These are phyloP conservation scores for Ptychodera flava DNA, from an alignment of 35 echinoderm and acorn worm genomes.

Conservation along the genomic window DNA sequence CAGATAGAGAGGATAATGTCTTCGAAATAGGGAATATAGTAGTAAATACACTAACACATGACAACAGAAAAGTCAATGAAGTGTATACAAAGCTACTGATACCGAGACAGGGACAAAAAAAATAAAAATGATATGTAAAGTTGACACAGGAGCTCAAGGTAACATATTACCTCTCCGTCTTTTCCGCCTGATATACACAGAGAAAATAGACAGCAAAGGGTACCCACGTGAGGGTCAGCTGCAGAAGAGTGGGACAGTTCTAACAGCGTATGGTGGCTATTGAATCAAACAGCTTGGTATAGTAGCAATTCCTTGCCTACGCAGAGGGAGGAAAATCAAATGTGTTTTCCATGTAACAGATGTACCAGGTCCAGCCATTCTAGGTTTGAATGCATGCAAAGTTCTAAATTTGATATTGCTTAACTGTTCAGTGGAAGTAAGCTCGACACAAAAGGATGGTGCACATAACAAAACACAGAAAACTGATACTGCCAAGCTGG, in stretches of 20 bases:
- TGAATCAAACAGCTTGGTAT: background rate
- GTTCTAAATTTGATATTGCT: background rate
- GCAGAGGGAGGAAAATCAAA: background rate
- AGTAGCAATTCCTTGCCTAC: background rate
- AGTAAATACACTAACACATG: background rate
- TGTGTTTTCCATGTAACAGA: background rate
- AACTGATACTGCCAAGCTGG: too few species aligned
- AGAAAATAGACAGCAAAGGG: background rate
- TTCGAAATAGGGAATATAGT: background rate
- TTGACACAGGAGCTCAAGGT: slow-evolving; percentile 40
- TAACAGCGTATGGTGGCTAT: background rate
- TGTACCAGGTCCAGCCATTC: background rate
- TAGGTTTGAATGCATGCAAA: background rate
- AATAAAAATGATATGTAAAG: slow-evolving; percentile 12
- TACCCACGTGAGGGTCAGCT: background rate
- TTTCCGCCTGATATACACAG: slow-evolving; percentile 26
- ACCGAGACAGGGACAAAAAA: background rate
- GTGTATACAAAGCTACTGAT: background rate
- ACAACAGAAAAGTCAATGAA: background rate
- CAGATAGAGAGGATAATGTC: background rate
- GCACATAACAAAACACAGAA: too few species aligned
- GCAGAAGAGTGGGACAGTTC: background rate
- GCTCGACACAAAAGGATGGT: too few species aligned
- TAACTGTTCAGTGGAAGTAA: background rate
- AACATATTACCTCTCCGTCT: slow-evolving; percentile 31